phyloP scores from a whole-genome alignment of 2,888 invertebrate species.

The Chymomyza amoena region DNA sequence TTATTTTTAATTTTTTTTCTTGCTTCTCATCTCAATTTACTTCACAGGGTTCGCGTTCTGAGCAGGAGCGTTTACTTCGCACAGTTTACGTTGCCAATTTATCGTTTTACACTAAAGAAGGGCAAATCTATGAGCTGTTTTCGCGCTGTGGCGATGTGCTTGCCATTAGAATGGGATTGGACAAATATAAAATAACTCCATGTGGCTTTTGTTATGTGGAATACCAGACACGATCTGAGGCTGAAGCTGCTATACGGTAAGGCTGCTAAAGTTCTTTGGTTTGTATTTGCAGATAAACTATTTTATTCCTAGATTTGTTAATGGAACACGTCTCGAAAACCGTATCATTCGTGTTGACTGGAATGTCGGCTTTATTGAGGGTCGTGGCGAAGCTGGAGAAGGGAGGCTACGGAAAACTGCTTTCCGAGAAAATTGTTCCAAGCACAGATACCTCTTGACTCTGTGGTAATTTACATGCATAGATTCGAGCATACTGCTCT shows the following conservation, averaged over 20 bases:
- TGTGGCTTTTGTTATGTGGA: slow-evolving; percentile 99
- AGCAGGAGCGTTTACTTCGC: too few relatives aligned
- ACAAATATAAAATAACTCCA: slow-evolving; percentile 98
- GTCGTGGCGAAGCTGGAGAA: slow-evolving; percentile 98
- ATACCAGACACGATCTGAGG: slow-evolving; percentile 87
- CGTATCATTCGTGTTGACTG: slow-evolving; percentile 98
- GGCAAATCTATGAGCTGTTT: too few relatives aligned
- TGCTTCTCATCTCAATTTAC: slow-evolving; percentile 13
- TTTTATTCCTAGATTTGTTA: slow-evolving; percentile 85
- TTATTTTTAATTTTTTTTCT: background rate
- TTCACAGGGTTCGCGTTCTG: too few relatives aligned
- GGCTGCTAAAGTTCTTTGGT: background rate
- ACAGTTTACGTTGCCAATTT: too few relatives aligned
- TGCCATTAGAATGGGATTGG: slow-evolving; percentile 97
- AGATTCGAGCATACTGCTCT: background rate
- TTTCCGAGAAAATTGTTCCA: slow-evolving; percentile 88
- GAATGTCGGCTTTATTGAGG: slow-evolving; percentile 99
- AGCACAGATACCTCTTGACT: slow-evolving; percentile 80
- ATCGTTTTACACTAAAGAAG: too few relatives aligned
- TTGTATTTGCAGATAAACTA: background rate
- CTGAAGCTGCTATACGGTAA: slow-evolving; percentile 89
- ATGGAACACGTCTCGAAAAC: slow-evolving; percentile 97
- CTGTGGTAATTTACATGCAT: slow-evolving; percentile 1
- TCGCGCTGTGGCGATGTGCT: slow-evolving; percentile 97
- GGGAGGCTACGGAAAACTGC: slow-evolving; percentile 97